Conservation (phyloP, 2,888 invertebrate species). For the Hydriomena furcata region DNA sequence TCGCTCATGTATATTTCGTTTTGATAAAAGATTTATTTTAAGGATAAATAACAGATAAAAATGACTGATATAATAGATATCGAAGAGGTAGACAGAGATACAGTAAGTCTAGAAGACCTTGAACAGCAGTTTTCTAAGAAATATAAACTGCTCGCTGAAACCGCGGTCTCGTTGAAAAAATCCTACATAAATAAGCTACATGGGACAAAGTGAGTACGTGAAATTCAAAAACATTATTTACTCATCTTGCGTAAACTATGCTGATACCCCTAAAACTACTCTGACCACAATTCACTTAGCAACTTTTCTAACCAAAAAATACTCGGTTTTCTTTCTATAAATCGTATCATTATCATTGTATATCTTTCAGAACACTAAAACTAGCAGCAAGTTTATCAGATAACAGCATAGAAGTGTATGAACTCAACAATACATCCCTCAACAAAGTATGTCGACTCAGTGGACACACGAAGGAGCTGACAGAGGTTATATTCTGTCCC, state of each 20-base stretch:
- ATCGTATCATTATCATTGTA: not conserved
- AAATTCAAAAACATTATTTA: not conserved
- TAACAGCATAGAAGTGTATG: slow-evolving; percentile 68
- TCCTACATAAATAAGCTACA: slow-evolving; percentile 85
- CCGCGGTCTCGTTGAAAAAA: slow-evolving; percentile 76
- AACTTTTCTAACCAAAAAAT: not conserved
- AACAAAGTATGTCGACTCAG: slow-evolving; percentile 64
- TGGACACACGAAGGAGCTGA: slow-evolving; percentile 72
- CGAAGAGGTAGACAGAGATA: slow-evolving; percentile 67
- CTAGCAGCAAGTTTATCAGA: slow-evolving; percentile 62
- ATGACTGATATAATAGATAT: slow-evolving; percentile 72
- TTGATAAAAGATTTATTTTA: too few species aligned
- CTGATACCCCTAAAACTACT: too few species aligned
- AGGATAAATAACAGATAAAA: not conserved
- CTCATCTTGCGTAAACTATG: too few species aligned
- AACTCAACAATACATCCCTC: slow-evolving; percentile 57
- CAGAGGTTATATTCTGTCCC: slow-evolving; percentile 84
- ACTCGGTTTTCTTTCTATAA: not conserved
- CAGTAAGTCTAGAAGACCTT: slow-evolving; percentile 51
- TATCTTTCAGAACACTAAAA: slow-evolving; percentile 57
- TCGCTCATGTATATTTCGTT: too few species aligned
- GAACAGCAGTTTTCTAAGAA: slow-evolving; percentile 61
- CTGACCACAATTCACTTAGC: too few species aligned
- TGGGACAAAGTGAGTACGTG: slow-evolving; percentile 78
- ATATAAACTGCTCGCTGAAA: slow-evolving; percentile 72